A percentile compares a stretch with the other conserved stretches of the same genome.
Conservation (phyloP, 1,140 invertebrate species). For the Pseudomyrmex gracilis region DNA sequence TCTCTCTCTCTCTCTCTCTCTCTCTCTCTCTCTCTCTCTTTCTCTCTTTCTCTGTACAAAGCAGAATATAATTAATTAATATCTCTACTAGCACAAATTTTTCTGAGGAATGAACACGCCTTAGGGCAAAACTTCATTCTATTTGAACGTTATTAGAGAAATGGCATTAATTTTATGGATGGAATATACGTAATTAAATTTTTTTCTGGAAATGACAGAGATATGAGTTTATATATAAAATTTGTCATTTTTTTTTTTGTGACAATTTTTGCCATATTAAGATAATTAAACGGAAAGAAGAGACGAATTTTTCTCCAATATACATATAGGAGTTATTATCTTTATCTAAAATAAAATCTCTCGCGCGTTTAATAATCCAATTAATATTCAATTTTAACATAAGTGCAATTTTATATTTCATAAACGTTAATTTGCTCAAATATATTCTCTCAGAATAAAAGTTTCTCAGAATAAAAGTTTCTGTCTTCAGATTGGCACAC, state of each 20-base stretch:
- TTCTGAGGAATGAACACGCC: neutral
- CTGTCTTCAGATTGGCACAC: neutral
- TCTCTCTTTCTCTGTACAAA: no score
- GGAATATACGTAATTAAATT: conserved; percentile 7
- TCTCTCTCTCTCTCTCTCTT: no score
- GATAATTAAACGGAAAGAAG: no score
- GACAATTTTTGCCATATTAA: neutral
- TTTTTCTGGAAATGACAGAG: neutral
- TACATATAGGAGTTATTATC: no score
- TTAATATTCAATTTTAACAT: neutral
- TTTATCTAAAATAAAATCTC: no score
- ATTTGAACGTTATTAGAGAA: neutral
- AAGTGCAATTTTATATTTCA: neutral
- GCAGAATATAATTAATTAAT: neutral
- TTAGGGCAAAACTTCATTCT: neutral
- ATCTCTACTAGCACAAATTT: neutral
- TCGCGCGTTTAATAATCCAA: no score
- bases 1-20: no score
- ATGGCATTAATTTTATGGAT: neutral
- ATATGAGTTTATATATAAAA: neutral
- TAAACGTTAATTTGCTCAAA: neutral
- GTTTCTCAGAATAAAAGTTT: no score
- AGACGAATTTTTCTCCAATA: no score
- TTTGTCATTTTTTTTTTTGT: neutral
- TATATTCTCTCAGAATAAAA: no score